Evolutionary conservation across 2,797 vertebrate species (phyloP).

Genomic region (Telmatherina bonti): DNA sequence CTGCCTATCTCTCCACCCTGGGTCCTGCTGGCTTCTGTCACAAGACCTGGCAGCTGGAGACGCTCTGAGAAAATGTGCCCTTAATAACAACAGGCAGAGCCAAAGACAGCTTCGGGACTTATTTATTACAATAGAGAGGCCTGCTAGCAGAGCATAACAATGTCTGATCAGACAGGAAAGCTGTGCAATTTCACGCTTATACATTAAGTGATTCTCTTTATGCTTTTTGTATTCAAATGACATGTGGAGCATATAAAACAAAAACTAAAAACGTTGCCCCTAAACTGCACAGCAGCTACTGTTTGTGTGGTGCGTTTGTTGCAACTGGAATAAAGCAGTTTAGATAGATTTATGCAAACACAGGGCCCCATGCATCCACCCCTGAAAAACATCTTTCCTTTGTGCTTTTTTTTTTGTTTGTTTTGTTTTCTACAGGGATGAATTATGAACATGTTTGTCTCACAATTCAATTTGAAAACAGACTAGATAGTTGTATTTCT

Average conservation of each 20-base stretch:
- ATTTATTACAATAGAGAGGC: conserved; percentile 72
- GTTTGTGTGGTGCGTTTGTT: not conserved
- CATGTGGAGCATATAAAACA: conserved; percentile 11
- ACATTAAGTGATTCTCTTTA: conserved; percentile 48
- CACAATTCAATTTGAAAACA: conserved; percentile 59
- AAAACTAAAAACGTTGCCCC: conserved; percentile 7
- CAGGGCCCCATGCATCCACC: conserved; percentile 54
- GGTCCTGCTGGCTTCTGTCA: conserved; percentile 81
- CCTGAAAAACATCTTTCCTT: conserved; percentile 66
- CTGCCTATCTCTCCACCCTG: conserved; percentile 28
- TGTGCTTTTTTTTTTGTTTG: conserved; percentile 62
- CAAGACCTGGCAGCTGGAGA: conserved; percentile 83
- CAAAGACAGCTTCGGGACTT: conserved; percentile 72
- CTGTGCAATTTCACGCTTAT: conserved; percentile 69
- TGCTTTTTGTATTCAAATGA: conserved; percentile 56
- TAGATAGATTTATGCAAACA: conserved; percentile 40
- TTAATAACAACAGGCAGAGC: conserved; percentile 73
- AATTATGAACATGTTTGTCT: conserved; percentile 77
- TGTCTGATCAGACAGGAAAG: conserved; percentile 53
- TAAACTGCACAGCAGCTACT: not conserved
- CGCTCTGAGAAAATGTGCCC: conserved; percentile 76
- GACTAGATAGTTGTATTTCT: conserved; percentile 50
- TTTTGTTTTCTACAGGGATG: conserved; percentile 64
- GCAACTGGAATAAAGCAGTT: conserved; percentile 17
- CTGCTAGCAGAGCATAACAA: conserved; percentile 62